These are phyloP conservation scores for Gastracanthus pulcherrimus DNA, from an alignment of 2,888 invertebrate species.

Conservation along the genomic window DNA sequence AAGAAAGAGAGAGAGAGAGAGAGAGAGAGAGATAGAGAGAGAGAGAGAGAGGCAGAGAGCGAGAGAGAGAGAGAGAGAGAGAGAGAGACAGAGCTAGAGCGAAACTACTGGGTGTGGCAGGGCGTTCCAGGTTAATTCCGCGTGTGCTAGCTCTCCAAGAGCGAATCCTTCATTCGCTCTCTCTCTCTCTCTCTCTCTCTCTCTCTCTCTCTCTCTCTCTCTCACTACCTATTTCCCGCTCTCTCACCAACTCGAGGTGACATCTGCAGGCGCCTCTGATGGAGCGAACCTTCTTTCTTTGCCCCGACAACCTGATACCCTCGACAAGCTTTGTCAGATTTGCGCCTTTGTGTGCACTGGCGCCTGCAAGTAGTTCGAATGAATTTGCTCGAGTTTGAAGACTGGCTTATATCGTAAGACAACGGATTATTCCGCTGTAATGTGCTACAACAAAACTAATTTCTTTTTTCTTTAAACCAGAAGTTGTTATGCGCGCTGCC, in stretches of 20 bases:
- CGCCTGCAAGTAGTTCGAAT: background rate
- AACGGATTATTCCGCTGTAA: background rate
- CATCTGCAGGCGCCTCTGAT: background rate
- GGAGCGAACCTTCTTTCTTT: background rate
- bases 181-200: background rate
- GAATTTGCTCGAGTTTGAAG: background rate
- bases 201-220: background rate
- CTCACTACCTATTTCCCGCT: too few species aligned
- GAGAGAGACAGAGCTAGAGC: slow-evolving; percentile 48
- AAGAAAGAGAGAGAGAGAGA: background rate
- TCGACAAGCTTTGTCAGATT: background rate
- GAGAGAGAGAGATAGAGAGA: too few species aligned
- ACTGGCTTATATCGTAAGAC: background rate
- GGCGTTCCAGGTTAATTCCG: slow-evolving; percentile 53
- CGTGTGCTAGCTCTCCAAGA: too few species aligned
- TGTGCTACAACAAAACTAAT: too few species aligned
- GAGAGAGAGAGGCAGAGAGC: too few species aligned
- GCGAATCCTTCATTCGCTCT: background rate
- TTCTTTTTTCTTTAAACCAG: too few species aligned
- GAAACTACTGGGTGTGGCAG: slow-evolving; percentile 59
- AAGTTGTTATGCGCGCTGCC: too few species aligned
- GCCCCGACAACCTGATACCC: background rate
- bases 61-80: too few species aligned
- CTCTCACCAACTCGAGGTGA: background rate
- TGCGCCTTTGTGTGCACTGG: background rate